These are phyloP conservation scores for Melanerpes aurifrons DNA, from an alignment of 2,113 vertebrate species.

Conservation along the genomic window DNA sequence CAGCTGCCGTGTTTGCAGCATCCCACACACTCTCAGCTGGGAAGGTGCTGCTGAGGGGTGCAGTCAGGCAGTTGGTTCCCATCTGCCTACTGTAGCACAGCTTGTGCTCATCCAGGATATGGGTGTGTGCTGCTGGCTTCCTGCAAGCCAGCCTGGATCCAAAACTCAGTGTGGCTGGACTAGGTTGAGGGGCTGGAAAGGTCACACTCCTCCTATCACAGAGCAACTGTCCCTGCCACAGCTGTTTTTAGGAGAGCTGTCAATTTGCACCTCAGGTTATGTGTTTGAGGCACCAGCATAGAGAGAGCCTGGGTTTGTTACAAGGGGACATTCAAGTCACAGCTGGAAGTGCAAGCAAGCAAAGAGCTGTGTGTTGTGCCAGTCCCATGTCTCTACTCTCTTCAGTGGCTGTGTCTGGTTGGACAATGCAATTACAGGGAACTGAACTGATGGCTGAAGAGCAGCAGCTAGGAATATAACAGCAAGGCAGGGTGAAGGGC, in stretches of 20 bases:
- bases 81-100: constrained; percentile 4
- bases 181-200: not conserved
- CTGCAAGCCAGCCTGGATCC: constrained; percentile 23
- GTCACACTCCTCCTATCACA: not conserved
- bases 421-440: not conserved
- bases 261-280: not conserved
- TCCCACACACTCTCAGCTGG: not conserved
- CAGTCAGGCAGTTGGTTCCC: not conserved
- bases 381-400: not conserved
- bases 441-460: not conserved
- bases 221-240: not conserved
- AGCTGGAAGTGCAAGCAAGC: not conserved
- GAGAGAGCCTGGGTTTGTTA: not conserved
- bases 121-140: constrained; percentile 54
- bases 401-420: not conserved
- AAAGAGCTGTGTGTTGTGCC: accelerated
- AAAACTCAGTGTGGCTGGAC: not conserved
- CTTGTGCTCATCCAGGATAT: constrained; percentile 50
- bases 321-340: not conserved
- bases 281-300: not conserved
- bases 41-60: not conserved
- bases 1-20: not conserved
- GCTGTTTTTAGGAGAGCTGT: not conserved
- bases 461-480: not conserved
- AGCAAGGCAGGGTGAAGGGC: not conserved